Evolutionary conservation across 2,888 invertebrate species (phyloP).

Genomic region (Saturnia japonica): DNA sequence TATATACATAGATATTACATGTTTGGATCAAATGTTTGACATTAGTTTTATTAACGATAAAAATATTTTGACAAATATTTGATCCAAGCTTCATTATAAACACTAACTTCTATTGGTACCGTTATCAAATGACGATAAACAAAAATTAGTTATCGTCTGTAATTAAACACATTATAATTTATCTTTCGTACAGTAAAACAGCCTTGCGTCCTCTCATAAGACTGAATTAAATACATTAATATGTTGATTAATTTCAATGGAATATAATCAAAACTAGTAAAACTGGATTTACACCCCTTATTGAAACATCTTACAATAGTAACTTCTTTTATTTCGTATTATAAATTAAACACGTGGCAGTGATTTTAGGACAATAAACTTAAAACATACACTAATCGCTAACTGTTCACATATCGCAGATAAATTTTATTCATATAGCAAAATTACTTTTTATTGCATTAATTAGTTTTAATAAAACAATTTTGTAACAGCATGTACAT

Average conservation of each 20-base stretch:
- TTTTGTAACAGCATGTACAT: neutral
- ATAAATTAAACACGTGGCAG: neutral
- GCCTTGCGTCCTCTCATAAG: constrained; percentile 67
- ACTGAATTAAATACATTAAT: constrained; percentile 41
- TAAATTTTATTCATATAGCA: neutral
- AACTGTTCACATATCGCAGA: too few species aligned
- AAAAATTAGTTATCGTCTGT: neutral
- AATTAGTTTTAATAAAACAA: neutral
- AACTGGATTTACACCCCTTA: neutral
- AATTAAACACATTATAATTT: neutral
- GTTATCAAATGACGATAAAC: neutral
- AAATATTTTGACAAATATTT: constrained; percentile 17
- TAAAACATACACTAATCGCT: neutral
- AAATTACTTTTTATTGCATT: neutral
- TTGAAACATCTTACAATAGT: neutral
- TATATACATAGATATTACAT: constrained; percentile 35
- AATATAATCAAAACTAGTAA: neutral
- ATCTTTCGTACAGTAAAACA: constrained; percentile 36
- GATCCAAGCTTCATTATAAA: constrained; percentile 1
- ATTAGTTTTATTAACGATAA: neutral
- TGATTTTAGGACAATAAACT: neutral
- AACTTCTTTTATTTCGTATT: neutral
- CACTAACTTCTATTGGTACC: neutral
- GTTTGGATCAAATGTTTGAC: constrained; percentile 24
- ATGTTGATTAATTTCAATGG: neutral